phyloP scores from a whole-genome alignment of 2,113 vertebrate genomes.

The Loxodonta africana region DNA sequence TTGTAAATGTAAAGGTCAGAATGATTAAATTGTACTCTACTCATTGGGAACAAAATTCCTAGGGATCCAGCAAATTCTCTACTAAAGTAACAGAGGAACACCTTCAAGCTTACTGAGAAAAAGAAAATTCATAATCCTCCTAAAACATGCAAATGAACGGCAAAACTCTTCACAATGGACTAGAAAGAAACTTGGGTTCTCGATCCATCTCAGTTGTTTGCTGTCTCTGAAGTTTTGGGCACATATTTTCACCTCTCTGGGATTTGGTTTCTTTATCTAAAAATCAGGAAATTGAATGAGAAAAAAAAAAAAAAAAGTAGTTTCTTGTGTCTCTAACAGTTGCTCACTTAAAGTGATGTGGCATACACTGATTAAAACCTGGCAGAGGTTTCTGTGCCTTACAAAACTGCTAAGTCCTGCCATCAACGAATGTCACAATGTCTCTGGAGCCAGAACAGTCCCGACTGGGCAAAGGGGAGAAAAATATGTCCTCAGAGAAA shows the following conservation, averaged over 20 bases:
- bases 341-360: background rate
- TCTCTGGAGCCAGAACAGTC: background rate
- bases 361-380: background rate
- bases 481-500: background rate
- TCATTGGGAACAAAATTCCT: background rate
- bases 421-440: background rate
- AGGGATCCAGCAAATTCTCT: background rate
- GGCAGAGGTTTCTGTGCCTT: background rate
- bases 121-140: background rate
- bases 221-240: background rate
- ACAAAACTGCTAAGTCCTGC: background rate
- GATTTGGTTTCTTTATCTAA: background rate
- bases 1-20: slow-evolving; percentile 24
- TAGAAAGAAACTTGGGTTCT: background rate
- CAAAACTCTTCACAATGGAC: background rate
- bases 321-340: background rate
- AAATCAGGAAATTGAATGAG: background rate
- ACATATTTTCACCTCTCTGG: background rate
- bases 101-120: background rate
- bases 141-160: background rate
- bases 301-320: background rate
- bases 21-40: background rate
- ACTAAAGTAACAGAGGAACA: background rate
- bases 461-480: fast-evolving
- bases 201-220: background rate